Evolutionary conservation across 2,888 invertebrate species (phyloP), one percentile per base, ranked within the genome.

Genomic region (Orthosia gracilis): DNA sequence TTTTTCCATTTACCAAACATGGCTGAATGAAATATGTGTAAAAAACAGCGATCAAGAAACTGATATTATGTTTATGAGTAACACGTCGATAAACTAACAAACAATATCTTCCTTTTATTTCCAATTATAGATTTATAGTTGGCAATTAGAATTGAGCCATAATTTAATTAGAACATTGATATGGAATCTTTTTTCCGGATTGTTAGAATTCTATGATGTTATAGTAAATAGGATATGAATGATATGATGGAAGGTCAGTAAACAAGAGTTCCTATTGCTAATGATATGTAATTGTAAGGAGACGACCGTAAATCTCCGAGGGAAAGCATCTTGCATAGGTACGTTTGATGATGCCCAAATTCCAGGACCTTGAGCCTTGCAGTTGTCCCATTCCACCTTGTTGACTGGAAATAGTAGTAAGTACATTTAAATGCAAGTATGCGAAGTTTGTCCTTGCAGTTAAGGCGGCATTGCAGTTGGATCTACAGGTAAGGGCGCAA

Each of bases 1-100:
- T 73, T 80, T 65, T 80, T 79, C 57, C 52, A 77, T 66, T 62
- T 69, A 45, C 79, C 79, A 76, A 76, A 80, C n/a, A 80, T 31
- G 79, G 76, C 55, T 58, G 26, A 69, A 80, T 79, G 52, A 78
- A 73, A 62, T 78, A 77, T 73, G 57, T 63, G 50, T 69, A 49
- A 17, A 21, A 21, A 66, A 55, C 54, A 62, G 40, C 12, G 18
- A 69, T 69, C 54, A 26, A 31, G 76, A 63, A 13, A 69, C 49
- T 66, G 65, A 80, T 80, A 69, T 57, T 9, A 80, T 57, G 65
- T 63, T 76, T 79, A 79, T 76, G 80, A 66, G 76, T 69, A 47
- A 65, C 54, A n/a, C 47, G 40, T 50, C n/a, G 26, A 75, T 68
- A 55, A 80, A 74, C 31, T 65, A 65, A 57, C 47, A 26, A 47